Conservation (phyloP, 1,140 invertebrate genomes). For the Conus ventricosus region DNA sequence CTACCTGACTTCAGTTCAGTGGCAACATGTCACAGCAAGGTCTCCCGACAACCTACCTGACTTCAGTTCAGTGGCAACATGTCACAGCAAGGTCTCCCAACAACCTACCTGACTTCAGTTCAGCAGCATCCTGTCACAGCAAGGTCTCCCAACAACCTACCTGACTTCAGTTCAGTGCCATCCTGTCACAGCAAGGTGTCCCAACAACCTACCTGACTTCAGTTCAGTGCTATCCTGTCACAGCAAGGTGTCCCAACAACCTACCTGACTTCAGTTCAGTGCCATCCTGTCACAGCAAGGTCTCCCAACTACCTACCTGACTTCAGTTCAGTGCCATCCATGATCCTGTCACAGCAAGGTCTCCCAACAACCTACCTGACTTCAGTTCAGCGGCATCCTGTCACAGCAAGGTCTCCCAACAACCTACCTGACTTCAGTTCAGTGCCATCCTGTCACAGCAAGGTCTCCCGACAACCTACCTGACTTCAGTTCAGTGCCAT, state of each 20-base stretch:
- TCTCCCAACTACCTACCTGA: background rate
- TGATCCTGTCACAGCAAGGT: no score
- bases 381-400: constrained; percentile 21
- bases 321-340: constrained; percentile 28
- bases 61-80: constrained; percentile 18
- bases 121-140: no score
- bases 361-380: background rate
- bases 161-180: no score
- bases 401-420: no score
- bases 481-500: constrained; percentile 28
- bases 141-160: no score
- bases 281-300: no score
- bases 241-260: background rate
- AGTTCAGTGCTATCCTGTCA: no score
- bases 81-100: no score
- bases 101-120: constrained; percentile 17
- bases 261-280: background rate
- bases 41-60: background rate
- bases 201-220: background rate
- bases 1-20: constrained; percentile 22
- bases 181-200: no score
- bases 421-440: constrained; percentile 21
- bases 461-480: background rate
- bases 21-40: background rate
- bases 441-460: no score